Evolutionary conservation across 2,113 vertebrate species (phyloP).

Genomic region (Neoarius graeffei): DNA sequence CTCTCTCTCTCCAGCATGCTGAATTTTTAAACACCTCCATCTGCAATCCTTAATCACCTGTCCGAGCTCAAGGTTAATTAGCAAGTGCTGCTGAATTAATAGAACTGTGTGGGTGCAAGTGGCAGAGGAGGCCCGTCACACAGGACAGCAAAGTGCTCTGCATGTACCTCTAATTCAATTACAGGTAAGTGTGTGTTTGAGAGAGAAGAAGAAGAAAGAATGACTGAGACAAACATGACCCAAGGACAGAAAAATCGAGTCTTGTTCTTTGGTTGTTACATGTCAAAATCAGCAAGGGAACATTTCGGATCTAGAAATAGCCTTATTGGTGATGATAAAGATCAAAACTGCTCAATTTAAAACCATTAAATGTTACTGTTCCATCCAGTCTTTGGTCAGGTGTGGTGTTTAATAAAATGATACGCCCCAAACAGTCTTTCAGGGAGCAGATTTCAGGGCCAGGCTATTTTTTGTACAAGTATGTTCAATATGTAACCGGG

Average conservation of each 20-base stretch:
- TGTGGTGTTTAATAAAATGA: background rate
- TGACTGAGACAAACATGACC: background rate
- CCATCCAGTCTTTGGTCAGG: background rate
- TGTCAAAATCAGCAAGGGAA: background rate
- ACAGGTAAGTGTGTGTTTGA: background rate
- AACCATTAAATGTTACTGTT: background rate
- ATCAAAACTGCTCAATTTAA: background rate
- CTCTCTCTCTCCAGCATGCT: background rate
- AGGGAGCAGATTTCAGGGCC: background rate
- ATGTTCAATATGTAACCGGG: background rate
- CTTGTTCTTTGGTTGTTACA: background rate
- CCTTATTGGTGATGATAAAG: background rate
- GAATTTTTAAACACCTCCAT: conserved; percentile 34
- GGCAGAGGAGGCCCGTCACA: background rate
- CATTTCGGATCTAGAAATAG: background rate
- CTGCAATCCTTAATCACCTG: conserved; percentile 47
- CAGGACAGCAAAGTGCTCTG: background rate
- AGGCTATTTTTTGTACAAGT: background rate
- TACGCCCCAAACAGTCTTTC: background rate
- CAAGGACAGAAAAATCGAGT: background rate
- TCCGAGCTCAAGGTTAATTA: conserved; percentile 43
- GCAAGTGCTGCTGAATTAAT: conserved; percentile 28
- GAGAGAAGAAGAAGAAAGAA: background rate
- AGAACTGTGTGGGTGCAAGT: background rate
- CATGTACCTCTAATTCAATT: conserved; percentile 24